Conservation (phyloP, 2,113 vertebrate genomes). For the Platysternon megacephalum region DNA sequence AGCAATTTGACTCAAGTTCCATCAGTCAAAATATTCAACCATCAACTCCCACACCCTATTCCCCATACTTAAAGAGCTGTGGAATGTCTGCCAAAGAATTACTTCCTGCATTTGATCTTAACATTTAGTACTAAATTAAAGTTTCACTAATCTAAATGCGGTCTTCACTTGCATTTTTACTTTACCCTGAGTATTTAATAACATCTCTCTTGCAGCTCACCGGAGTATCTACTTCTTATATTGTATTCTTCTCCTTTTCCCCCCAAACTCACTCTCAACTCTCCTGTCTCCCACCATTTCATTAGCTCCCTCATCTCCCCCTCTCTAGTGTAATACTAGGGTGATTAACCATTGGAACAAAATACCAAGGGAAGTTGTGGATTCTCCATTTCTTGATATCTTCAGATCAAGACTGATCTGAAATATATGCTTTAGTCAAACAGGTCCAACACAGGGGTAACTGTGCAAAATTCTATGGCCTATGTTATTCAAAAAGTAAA, state of each 20-base stretch:
- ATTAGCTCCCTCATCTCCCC: neutral
- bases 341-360: neutral
- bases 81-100: constrained; percentile 27
- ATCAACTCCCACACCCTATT: neutral
- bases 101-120: constrained; percentile 12
- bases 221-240: neutral
- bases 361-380: neutral
- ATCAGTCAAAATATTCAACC: constrained; percentile 43
- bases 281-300: neutral
- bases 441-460: neutral
- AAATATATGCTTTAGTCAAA: neutral
- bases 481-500: neutral
- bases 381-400: neutral
- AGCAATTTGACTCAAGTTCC: constrained; percentile 52
- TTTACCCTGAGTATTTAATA: constrained; percentile 24
- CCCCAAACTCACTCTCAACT: neutral
- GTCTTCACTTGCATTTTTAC: constrained; percentile 43
- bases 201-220: constrained; percentile 18
- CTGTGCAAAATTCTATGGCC: neutral
- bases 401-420: neutral
- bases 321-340: neutral
- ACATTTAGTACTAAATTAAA: constrained; percentile 9
- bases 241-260: neutral
- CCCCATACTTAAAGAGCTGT: constrained; percentile 9
- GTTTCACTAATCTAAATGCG: constrained; percentile 14